Percentiles rank a stretch among this genome's conserved stretches.
phyloP scores from a whole-genome alignment of 1,140 invertebrate species.

The Vollenhovia emeryi region DNA sequence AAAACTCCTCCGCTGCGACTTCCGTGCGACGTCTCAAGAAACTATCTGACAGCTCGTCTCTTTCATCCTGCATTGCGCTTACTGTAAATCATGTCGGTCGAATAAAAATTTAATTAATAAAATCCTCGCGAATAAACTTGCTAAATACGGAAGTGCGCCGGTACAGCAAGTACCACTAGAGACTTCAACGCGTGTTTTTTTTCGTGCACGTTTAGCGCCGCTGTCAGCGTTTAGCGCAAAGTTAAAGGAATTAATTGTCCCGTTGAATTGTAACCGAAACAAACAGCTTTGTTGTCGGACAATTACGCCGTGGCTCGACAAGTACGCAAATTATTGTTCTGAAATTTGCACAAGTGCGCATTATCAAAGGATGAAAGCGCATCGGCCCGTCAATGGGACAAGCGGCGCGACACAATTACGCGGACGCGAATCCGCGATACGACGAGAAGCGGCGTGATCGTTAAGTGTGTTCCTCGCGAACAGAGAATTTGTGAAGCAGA shows the following conservation, averaged over 20 bases:
- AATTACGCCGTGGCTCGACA: background rate
- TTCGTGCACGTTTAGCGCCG: background rate
- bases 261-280: background rate
- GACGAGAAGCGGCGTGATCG: conserved; percentile 52
- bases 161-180: background rate
- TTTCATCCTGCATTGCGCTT: conserved; percentile 22
- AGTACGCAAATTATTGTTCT: conserved; percentile 10
- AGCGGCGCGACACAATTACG: conserved; percentile 4
- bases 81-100: background rate
- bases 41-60: background rate
- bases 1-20: background rate
- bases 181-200: background rate
- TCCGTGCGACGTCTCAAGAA: background rate
- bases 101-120: conserved; percentile 14
- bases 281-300: background rate
- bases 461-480: conserved; percentile 34
- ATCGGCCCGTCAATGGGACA: background rate
- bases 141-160: background rate
- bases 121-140: background rate
- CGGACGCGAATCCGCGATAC: conserved; percentile 5
- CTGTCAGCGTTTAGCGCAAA: background rate
- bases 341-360: conserved; percentile 28
- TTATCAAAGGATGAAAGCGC: conserved; percentile 36
- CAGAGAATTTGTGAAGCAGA: conserved; percentile 61
- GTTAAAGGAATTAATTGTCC: background rate